Evolutionary conservation across 2,888 invertebrate genomes (phyloP), one percentile per base, ranked within the genome.

Genomic region (Lottia gigantea): DNA sequence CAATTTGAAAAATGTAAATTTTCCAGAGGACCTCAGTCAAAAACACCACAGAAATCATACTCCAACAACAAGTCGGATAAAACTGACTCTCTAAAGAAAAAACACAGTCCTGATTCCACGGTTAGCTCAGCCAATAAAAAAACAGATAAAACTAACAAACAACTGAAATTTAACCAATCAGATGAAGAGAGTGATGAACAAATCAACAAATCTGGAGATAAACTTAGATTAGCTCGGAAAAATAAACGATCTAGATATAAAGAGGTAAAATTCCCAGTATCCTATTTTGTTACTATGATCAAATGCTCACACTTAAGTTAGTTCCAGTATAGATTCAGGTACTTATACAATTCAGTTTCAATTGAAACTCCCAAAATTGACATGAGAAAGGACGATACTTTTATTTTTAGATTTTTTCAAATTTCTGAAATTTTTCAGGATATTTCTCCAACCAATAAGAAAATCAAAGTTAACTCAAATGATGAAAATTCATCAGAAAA

Each of bases 101-200:
- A 67, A 31, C 46, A 64, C 47, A 71, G 74, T 64, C 72, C 76
- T 25, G 74, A 76, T 45, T 76, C 74, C 6, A 76, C 76, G 7
- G 68, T 69, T 3, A 70, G 66, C 25, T 40, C 46, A 14, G 68
- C 68, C 12, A 62, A 69, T 19, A 61, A 70, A 23, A 67, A 69
- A 40, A 46, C 46, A 14, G 14, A 66, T 12, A 31, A 46, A 40
- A 40, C 40, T 6, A 11, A 11, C 7, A 67, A 23, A 2, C 64
- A 40, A 25, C 23, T 14, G 25, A 8, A 1, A 25, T 14, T n/a
- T 2, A n/a, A 16, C 19, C 6, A 46, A 19, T n/a, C 15, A 11
- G 23, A 45, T 16, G 64, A 14, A n/a, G 68, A 66, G 0, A 31
- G 55, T 1, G 69, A 55, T 47, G 40, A 40, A 40, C 40, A 40